Evolutionary conservation across 2,888 invertebrate genomes (phyloP).

Genomic region (Bibio marci): DNA sequence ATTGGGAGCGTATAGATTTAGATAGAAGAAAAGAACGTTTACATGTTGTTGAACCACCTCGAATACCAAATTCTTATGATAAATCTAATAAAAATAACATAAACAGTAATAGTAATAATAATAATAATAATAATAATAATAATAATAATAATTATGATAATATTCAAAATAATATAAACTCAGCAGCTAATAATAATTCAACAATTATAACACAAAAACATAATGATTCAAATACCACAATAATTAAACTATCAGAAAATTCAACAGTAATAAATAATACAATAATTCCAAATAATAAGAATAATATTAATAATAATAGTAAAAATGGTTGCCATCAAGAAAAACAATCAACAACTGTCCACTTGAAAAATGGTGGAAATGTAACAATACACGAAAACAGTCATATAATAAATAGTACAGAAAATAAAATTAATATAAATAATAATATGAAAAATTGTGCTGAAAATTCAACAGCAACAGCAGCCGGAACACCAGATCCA

Average conservation of each 20-base stretch:
- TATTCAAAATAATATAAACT: neutral
- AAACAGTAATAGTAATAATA: neutral
- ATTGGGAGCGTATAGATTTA: constrained; percentile 2
- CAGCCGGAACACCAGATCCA: neutral
- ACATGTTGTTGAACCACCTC: neutral
- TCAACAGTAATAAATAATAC: constrained; percentile 55
- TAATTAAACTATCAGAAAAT: constrained; percentile 53
- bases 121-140: neutral
- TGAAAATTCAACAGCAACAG: constrained; percentile 1
- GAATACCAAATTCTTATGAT: neutral
- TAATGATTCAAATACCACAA: constrained; percentile 38
- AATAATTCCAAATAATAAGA: neutral
- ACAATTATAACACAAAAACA: neutral
- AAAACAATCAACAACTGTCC: neutral
- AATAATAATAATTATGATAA: neutral
- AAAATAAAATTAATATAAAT: neutral
- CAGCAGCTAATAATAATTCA: neutral
- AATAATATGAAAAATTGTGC: neutral
- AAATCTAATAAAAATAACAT: constrained; percentile 1
- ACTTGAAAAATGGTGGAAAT: neutral
- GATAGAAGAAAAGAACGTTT: neutral
- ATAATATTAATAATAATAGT: no score
- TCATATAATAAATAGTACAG: neutral
- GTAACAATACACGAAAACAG: neutral
- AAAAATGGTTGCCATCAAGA: neutral